Percentiles rank a stretch among this genome's conserved stretches.
These are phyloP conservation scores for Leuciscus idus DNA, from an alignment of 2,113 vertebrate species.

Conservation along the genomic window DNA sequence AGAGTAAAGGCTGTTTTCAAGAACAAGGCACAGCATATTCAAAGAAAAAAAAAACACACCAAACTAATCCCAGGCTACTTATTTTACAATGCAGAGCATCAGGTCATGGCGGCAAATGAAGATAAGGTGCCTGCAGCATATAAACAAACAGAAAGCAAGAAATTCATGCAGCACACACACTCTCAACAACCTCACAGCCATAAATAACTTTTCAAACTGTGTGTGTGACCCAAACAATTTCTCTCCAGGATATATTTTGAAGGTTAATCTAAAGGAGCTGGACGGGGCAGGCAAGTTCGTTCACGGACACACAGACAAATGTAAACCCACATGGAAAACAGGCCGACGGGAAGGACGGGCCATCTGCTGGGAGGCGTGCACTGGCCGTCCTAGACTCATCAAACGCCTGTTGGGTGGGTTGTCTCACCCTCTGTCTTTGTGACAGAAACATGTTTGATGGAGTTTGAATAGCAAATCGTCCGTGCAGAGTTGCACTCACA, in stretches of 20 bases:
- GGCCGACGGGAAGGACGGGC: constrained; percentile 49
- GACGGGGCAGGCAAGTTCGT: neutral
- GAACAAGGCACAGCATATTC: neutral
- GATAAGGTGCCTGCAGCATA: constrained; percentile 38
- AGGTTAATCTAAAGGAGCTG: constrained; percentile 23
- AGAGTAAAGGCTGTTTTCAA: constrained; percentile 22
- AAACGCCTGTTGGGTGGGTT: constrained; percentile 34
- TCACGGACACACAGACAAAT: constrained; percentile 11
- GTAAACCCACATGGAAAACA: constrained; percentile 61
- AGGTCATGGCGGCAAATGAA: constrained; percentile 20
- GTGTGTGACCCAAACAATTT: constrained; percentile 20
- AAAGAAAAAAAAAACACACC: constrained; percentile 5
- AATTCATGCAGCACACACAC: neutral
- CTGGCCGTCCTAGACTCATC: constrained; percentile 25
- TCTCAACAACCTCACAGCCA: neutral
- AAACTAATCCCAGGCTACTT: constrained; percentile 19
- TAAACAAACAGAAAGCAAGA: constrained; percentile 29
- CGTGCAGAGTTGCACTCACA: constrained; percentile 2
- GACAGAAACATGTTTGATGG: constrained; percentile 15
- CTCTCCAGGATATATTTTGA: constrained; percentile 29
- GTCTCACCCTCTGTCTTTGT: constrained; percentile 46
- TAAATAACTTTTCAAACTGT: constrained; percentile 18
- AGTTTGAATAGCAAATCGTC: constrained; percentile 35
- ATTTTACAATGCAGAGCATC: constrained; percentile 16
- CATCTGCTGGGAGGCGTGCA: constrained; percentile 27